Conservation (phyloP, 2,797 vertebrate genomes). For the Spinus pinus region DNA sequence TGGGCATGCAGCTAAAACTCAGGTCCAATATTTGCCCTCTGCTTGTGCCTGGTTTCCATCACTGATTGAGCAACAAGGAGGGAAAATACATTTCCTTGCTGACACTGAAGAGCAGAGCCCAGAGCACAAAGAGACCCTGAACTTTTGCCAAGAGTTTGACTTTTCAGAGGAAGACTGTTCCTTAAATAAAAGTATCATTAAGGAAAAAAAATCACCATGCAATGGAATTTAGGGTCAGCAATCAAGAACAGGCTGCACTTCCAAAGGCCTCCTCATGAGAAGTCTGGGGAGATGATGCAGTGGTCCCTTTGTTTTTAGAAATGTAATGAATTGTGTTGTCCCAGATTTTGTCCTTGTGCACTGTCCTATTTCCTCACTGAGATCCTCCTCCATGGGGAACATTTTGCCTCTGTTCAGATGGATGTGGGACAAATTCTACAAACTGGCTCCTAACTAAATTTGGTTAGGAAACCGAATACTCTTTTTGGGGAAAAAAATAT, state of each 20-base stretch:
- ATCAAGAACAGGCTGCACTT: neutral
- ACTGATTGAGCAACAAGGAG: neutral
- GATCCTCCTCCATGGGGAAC: neutral
- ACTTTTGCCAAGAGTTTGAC: neutral
- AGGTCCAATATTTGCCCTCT: neutral
- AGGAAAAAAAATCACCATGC: neutral
- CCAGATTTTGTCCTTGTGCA: neutral
- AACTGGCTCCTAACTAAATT: neutral
- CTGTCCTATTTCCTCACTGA: neutral
- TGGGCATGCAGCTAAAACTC: neutral
- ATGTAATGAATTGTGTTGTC: neutral
- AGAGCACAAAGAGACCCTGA: neutral
- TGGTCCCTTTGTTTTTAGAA: neutral
- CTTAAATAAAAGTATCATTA: neutral
- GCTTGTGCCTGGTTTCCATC: neutral
- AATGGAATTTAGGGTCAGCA: neutral
- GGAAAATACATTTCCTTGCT: neutral
- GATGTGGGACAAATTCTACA: neutral
- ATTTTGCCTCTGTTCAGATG: neutral
- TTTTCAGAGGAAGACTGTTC: neutral
- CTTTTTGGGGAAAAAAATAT: accelerated
- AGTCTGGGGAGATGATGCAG: neutral
- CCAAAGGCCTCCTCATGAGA: neutral
- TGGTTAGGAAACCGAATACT: neutral
- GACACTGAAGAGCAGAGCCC: neutral